Base-by-base conservation (phyloP, 2,888 invertebrate species). In the Pristionchus mayeri region DNA sequence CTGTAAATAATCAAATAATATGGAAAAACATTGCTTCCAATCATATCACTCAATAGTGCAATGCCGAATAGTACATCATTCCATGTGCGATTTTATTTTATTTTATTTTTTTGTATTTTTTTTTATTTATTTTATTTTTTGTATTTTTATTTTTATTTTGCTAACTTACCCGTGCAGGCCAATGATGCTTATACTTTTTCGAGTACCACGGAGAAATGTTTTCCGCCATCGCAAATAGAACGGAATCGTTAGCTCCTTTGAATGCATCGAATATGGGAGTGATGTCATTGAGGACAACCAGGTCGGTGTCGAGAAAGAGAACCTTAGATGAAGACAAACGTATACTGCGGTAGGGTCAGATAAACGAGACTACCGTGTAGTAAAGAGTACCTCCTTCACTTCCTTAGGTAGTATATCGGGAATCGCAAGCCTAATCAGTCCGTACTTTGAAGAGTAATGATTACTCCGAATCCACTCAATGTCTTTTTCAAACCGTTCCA, bases 1-100 rank as follows among this genome's bases (percentile, higher is more conserved):
- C 93, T 94, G 87, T n/a, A 27, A 88, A 4, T 2, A 34, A 24
- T 0, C 18, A 63, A 3, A 48, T 21, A 13, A 40, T 27, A 63
- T 18, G 3, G 18, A 13, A 27, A 27, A 27, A 13, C 57, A 13
- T 27, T 16, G 11, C 24, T 30, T 16, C 24, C 13, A 16, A 13
- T 11, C 11, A 3, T 7, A 71, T 24, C 24, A n/a, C n/a, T n/a
- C n/a, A n/a, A n/a, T n/a, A n/a, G n/a, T n/a, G n/a, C n/a, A n/a
- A n/a, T n/a, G n/a, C n/a, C n/a, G n/a, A n/a, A n/a, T n/a, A n/a
- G n/a, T n/a, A n/a, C n/a, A n/a, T n/a, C n/a, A n/a, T n/a, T n/a
- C n/a, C n/a, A n/a, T n/a, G n/a, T n/a, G n/a, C n/a, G n/a, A n/a
- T n/a, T n/a, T n/a, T n/a, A n/a, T n/a, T n/a, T n/a, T n/a, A n/a